Evolutionary conservation across 2,888 invertebrate genomes (phyloP).

Genomic region (Biston betularia): DNA sequence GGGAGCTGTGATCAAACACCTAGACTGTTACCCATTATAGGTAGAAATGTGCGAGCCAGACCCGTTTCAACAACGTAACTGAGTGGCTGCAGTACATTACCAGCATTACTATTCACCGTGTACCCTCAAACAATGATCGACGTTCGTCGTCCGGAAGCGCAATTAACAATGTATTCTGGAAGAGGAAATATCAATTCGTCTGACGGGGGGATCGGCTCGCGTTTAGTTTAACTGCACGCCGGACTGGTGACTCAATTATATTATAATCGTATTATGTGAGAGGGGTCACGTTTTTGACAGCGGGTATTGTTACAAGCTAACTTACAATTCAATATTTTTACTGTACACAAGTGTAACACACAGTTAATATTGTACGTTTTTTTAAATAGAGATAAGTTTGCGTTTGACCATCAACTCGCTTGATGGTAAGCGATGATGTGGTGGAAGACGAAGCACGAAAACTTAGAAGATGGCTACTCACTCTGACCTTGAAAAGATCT

Average conservation of each 20-base stretch:
- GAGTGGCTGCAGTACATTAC: conserved; percentile 30
- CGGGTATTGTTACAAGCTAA: conserved; percentile 14
- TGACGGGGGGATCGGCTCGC: conserved; percentile 67
- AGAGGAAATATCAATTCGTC: conserved; percentile 85
- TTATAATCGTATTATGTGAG: conserved; percentile 25
- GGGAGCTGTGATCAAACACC: no score
- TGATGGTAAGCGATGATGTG: no score
- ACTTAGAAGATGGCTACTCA: no score
- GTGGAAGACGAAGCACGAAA: no score
- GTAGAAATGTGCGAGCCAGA: not conserved
- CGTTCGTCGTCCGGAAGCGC: conserved; percentile 81
- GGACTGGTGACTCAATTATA: conserved; percentile 67
- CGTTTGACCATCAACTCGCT: no score
- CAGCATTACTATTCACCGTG: conserved; percentile 46
- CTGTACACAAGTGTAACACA: not conserved
- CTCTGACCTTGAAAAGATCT: no score
- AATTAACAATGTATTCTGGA: conserved; percentile 82
- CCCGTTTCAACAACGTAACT: conserved; percentile 5
- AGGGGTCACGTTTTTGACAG: conserved; percentile 35
- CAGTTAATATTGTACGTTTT: no score
- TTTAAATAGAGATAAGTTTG: no score
- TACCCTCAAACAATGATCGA: conserved; percentile 64
- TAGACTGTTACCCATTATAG: no score
- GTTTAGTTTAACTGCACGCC: conserved; percentile 59
- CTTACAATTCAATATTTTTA: not conserved